Percentiles rank a stretch among this genome's conserved stretches.
Evolutionary conservation across 2,888 invertebrate species (phyloP).

Genomic region (Camponotus fellah): DNA sequence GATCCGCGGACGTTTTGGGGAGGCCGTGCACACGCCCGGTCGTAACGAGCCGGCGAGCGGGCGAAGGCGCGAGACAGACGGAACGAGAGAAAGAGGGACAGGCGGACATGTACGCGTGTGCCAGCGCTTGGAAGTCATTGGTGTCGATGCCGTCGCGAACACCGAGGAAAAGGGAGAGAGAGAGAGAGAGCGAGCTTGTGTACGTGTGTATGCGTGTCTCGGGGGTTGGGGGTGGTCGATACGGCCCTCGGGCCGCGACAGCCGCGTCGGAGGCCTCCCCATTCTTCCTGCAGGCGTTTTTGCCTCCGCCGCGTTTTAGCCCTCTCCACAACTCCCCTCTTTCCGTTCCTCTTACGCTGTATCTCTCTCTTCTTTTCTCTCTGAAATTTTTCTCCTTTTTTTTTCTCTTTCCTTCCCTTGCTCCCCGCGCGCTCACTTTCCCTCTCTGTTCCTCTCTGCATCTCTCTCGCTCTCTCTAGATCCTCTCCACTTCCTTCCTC

Average conservation of each 20-base stretch:
- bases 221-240: slow-evolving; percentile 82
- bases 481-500: slow-evolving; percentile 20
- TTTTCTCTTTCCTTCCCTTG: slow-evolving; percentile 29
- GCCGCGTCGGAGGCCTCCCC: slow-evolving; percentile 82
- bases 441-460: background rate
- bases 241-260: slow-evolving; percentile 83
- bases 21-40: slow-evolving; percentile 63
- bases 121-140: slow-evolving; percentile 76
- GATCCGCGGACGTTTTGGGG: slow-evolving; percentile 69
- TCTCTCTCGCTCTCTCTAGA: background rate
- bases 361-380: slow-evolving; percentile 47
- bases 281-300: slow-evolving; percentile 84
- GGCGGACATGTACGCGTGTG: slow-evolving; percentile 61
- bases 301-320: slow-evolving; percentile 73
- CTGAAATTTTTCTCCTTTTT: slow-evolving; percentile 50
- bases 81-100: slow-evolving; percentile 20
- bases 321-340: slow-evolving; percentile 38
- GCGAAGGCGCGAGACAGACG: slow-evolving; percentile 29
- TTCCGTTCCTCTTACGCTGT: slow-evolving; percentile 37
- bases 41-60: slow-evolving; percentile 41
- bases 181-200: background rate
- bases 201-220: slow-evolving; percentile 19
- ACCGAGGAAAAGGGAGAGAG: slow-evolving; percentile 62
- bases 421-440: background rate
- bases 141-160: slow-evolving; percentile 72